Evolutionary conservation across 2,888 invertebrate species (phyloP), one percentile per base, ranked within the genome.

Genomic region (Drosophila hawaiiensis): DNA sequence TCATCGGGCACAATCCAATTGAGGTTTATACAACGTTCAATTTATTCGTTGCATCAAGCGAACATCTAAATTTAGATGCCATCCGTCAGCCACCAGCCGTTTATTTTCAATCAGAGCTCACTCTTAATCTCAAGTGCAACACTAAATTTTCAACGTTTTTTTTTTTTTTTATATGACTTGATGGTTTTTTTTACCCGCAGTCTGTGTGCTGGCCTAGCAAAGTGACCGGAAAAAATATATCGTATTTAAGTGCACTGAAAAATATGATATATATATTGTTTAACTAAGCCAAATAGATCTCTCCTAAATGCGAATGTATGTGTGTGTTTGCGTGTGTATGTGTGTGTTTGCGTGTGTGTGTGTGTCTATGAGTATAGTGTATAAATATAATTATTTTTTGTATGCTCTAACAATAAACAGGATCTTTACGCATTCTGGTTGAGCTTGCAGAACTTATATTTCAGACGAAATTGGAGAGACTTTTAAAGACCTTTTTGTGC

Each of bases 41-140:
- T 69, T 82, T 79, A 78, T 59, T 19, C 28, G 69, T 53, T 60
- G 82, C 82, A 76, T 43, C 59, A 41, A 41, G 56, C 60, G 39
- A 41, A 29, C 49, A 43, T 52, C 80, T 63, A 61, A 82, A 78
- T 56, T 78, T 78, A 81, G 68, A 53, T 53, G 49, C 43, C 64
- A 71, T 58, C 59, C 41, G 50, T 37, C 64, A 65, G 63, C 54
- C 33, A 47, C 6, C 35, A 43, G 37, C 62, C 39, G 78, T 70
- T 87, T 76, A 81, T 64, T 67, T 87, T 61, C 68, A 82, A 87
- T 88, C 88, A 74, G 83, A 67, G 70, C 88, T 87, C 70, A 54
- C 25, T 59, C 47, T 35, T 28, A 28, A 33, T n/a, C 63, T 68
- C 47, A 68, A 68, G 54, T 43, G 47, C 47, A 47, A 47, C 47